phyloP scores from a whole-genome alignment of 2,888 invertebrate species.

The Rotaria macrura region DNA sequence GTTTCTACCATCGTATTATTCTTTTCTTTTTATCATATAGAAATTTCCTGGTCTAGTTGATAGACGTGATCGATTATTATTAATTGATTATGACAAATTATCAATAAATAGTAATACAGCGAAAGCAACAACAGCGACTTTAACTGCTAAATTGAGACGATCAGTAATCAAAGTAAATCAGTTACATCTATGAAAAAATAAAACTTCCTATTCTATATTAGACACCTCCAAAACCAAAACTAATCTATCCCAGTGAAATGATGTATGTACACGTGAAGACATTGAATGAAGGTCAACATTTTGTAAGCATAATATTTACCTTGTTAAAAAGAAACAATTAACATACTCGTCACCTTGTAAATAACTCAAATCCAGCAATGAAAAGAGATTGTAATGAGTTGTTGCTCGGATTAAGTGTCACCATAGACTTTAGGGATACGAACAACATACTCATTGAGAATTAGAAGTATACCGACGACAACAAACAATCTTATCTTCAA shows the following conservation, averaged over 20 bases:
- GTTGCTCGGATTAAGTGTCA: too few species aligned
- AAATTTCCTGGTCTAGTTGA: constrained; percentile 1
- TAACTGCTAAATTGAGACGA: not conserved
- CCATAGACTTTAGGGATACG: too few species aligned
- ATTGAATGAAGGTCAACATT: constrained; percentile 9
- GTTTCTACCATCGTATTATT: not conserved
- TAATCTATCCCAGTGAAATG: not conserved
- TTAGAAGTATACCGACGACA: too few species aligned
- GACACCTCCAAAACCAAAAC: not conserved
- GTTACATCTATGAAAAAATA: not conserved
- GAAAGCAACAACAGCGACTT: not conserved
- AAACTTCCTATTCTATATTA: not conserved
- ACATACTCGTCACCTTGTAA: too few species aligned
- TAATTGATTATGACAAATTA: constrained; percentile 14
- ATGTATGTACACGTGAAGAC: not conserved
- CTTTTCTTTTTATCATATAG: not conserved
- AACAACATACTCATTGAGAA: too few species aligned
- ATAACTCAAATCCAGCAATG: too few species aligned
- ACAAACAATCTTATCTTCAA: too few species aligned
- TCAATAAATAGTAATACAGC: not conserved
- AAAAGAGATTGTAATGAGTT: too few species aligned
- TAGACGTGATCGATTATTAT: not conserved
- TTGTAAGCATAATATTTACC: not conserved
- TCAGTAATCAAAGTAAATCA: not conserved
- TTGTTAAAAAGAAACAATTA: not conserved